Percentiles rank a stretch among this genome's conserved stretches.
Evolutionary conservation across 2,797 vertebrate genomes (phyloP).

Genomic region (Podarcis lilfordi): DNA sequence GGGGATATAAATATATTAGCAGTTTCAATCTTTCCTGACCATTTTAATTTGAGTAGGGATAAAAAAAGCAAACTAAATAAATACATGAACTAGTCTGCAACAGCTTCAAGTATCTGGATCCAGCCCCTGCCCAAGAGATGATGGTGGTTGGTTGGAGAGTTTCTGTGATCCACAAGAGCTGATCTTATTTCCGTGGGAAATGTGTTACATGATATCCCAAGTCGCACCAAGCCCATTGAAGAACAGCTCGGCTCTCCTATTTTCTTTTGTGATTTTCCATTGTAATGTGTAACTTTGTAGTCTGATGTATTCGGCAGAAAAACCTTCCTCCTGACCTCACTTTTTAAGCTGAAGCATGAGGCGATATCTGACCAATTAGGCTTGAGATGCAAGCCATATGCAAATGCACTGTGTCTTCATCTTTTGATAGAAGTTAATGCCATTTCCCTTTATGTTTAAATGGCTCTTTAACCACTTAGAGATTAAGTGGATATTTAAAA

Average conservation of each 20-base stretch:
- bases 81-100: neutral
- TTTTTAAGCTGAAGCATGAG: constrained; percentile 62
- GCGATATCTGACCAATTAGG: constrained; percentile 71
- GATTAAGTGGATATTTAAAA: constrained; percentile 72
- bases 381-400: constrained; percentile 63
- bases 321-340: constrained; percentile 48
- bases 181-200: constrained; percentile 25
- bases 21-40: neutral
- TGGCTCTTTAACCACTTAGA: constrained; percentile 72
- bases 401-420: constrained; percentile 50
- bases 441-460: constrained; percentile 73
- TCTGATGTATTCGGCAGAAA: constrained; percentile 32
- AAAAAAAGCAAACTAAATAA: neutral
- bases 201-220: rapidly evolving
- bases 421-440: constrained; percentile 62
- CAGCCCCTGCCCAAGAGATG: neutral
- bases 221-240: neutral
- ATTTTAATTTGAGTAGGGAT: neutral
- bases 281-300: constrained; percentile 54
- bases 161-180: neutral
- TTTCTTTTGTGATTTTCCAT: constrained; percentile 4
- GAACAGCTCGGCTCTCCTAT: constrained; percentile 21
- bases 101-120: neutral
- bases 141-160: neutral
- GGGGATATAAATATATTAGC: neutral